Evolutionary conservation across 2,888 invertebrate genomes (phyloP).

Genomic region (Drosophila vallismaia): DNA sequence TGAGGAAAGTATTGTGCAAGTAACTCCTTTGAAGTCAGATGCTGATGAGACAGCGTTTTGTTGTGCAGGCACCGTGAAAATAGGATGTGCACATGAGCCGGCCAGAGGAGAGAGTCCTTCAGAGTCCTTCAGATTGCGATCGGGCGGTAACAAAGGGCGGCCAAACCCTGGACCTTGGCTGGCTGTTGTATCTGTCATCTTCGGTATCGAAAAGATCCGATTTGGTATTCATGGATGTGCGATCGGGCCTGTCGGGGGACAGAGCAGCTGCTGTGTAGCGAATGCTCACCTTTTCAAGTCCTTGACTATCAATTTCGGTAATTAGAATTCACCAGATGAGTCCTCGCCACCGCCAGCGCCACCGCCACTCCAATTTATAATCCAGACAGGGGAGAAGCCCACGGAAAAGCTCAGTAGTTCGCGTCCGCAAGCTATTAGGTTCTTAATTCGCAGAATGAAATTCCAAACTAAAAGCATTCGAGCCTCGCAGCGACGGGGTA

Average conservation of each 20-base stretch:
- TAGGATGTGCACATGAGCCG: conserved; percentile 33
- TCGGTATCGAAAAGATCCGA: conserved; percentile 18
- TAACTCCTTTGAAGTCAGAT: conserved; percentile 77
- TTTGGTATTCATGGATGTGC: conserved; percentile 9
- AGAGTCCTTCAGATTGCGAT: conserved; percentile 26
- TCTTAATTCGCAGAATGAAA: conserved; percentile 72
- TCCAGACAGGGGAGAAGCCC: conserved; percentile 17
- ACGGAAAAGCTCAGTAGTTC: conserved; percentile 60
- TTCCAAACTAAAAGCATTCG: conserved; percentile 70
- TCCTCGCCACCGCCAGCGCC: not conserved
- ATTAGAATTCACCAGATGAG: conserved; percentile 58
- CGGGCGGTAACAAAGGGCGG: conserved; percentile 8
- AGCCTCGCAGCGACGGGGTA: conserved; percentile 45
- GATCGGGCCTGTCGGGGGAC: conserved; percentile 14
- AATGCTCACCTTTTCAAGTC: conserved; percentile 33
- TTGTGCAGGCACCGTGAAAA: conserved; percentile 65
- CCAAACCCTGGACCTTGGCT: conserved; percentile 9
- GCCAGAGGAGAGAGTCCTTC: conserved; percentile 18
- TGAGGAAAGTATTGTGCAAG: conserved; percentile 64
- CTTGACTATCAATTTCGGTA: conserved; percentile 66
- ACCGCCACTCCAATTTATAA: conserved; percentile 16
- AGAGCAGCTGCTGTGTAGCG: conserved; percentile 4
- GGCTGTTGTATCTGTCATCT: conserved; percentile 11
- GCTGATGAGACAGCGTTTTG: conserved; percentile 75
- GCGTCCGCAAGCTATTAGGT: conserved; percentile 65